A percentile compares a stretch with the other conserved stretches of the same genome.
These are phyloP conservation scores for Drosophila pallidifrons DNA, from an alignment of 1,140 invertebrate genomes.

Conservation along the genomic window DNA sequence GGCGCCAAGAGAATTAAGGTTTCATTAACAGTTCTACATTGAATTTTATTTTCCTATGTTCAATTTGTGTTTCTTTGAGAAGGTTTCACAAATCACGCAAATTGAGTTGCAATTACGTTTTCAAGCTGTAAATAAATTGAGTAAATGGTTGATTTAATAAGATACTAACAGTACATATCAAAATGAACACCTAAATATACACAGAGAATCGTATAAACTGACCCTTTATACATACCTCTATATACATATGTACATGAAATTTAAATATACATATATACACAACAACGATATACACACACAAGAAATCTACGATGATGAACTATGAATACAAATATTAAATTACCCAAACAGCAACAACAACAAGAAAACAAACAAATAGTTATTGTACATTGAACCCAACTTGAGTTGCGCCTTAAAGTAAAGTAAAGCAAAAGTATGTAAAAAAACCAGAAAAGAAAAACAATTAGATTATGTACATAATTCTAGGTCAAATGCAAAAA, in stretches of 20 bases:
- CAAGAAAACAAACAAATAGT: slow-evolving; percentile 10
- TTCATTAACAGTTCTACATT: slow-evolving; percentile 51
- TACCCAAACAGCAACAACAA: slow-evolving; percentile 21
- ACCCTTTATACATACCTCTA: slow-evolving; percentile 74
- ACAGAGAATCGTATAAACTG: slow-evolving; percentile 58
- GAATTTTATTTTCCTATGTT: background rate
- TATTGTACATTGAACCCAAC: slow-evolving; percentile 59
- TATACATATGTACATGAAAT: slow-evolving; percentile 59
- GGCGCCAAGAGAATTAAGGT: slow-evolving; percentile 66
- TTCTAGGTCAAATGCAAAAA: slow-evolving; percentile 23
- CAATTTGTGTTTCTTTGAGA: slow-evolving; percentile 44
- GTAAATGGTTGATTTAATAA: slow-evolving; percentile 56
- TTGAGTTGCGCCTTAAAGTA: slow-evolving; percentile 66
- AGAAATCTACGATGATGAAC: background rate
- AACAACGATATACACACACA: slow-evolving; percentile 59
- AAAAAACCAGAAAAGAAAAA: slow-evolving; percentile 27
- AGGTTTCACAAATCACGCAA: slow-evolving; percentile 58
- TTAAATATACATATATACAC: slow-evolving; percentile 58
- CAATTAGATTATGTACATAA: slow-evolving; percentile 59
- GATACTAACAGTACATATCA: slow-evolving; percentile 80
- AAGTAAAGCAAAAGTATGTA: slow-evolving; percentile 56
- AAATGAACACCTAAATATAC: slow-evolving; percentile 81
- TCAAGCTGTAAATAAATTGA: slow-evolving; percentile 49
- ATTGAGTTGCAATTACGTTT: slow-evolving; percentile 6
- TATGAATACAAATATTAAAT: slow-evolving; percentile 10